These are phyloP conservation scores for Pseudomyrmex sp. DNA, from an alignment of 1,140 invertebrate genomes.

Conservation along the genomic window DNA sequence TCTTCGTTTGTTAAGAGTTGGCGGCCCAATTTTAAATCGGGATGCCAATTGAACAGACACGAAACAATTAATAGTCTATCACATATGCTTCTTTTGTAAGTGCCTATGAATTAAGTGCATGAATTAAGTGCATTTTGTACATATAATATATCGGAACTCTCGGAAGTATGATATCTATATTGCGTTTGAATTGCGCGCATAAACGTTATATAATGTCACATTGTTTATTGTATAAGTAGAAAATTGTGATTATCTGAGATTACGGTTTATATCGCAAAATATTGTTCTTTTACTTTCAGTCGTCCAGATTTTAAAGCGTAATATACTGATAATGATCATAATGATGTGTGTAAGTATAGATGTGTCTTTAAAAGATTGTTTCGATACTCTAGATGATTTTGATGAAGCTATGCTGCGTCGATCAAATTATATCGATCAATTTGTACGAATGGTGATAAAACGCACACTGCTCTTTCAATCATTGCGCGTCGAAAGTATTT, in stretches of 20 bases:
- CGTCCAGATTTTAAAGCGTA: not conserved
- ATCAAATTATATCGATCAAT: not conserved
- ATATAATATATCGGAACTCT: not conserved
- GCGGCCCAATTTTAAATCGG: no score
- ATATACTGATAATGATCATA: slow-evolving; percentile 7
- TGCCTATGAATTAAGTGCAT: slow-evolving; percentile 51
- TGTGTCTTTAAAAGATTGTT: not conserved
- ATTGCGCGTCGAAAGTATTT: not conserved
- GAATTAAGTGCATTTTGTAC: slow-evolving; percentile 40
- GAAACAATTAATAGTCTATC: no score
- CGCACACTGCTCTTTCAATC: not conserved
- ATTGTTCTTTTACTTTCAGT: not conserved
- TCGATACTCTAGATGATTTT: not conserved
- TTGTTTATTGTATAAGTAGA: no score
- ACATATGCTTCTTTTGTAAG: slow-evolving; percentile 40
- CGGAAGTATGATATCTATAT: not conserved
- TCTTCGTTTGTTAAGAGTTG: no score
- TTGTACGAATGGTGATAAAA: slow-evolving; percentile 7
- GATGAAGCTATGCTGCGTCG: not conserved
- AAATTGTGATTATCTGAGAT: no score
- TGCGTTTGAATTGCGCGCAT: not conserved
- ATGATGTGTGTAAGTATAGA: slow-evolving; percentile 35
- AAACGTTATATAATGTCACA: no score
- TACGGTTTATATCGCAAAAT: not conserved
- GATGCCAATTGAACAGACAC: no score